phyloP scores from a whole-genome alignment of 2,888 invertebrate species.

The Eristalinus aeneus region DNA sequence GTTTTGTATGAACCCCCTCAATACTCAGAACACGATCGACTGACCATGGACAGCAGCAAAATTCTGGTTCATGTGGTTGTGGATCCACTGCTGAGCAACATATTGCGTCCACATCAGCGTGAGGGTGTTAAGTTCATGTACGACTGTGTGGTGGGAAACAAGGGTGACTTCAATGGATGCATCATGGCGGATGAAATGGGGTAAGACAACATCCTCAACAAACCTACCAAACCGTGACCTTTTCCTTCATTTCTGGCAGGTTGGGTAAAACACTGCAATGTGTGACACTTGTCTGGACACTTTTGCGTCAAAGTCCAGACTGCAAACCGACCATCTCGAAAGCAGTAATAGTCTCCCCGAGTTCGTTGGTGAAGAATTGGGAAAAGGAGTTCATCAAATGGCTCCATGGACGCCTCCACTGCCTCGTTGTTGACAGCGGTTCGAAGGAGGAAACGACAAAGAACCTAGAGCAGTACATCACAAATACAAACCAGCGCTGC shows the following conservation, averaged over 20 bases:
- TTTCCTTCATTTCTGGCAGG: conserved; percentile 72
- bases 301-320: conserved; percentile 95
- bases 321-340: conserved; percentile 94
- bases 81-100: conserved; percentile 94
- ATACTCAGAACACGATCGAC: conserved; percentile 91
- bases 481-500: conserved; percentile 88
- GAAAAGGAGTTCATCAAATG: conserved; percentile 99
- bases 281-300: conserved; percentile 96
- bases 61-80: conserved; percentile 96
- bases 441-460: conserved; percentile 92
- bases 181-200: conserved; percentile 99
- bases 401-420: conserved; percentile 91
- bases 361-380: conserved; percentile 99
- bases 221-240: not conserved
- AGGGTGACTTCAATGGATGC: conserved; percentile 93
- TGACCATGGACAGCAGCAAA: conserved; percentile 87
- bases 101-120: conserved; percentile 97
- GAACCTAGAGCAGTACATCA: conserved; percentile 91
- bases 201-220: not conserved
- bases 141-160: conserved; percentile 96
- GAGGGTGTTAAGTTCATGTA: conserved; percentile 99
- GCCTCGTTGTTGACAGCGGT: conserved; percentile 93
- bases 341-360: conserved; percentile 97
- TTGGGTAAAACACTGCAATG: conserved; percentile 99
- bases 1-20: conserved; percentile 93